Evolutionary conservation across 2,113 vertebrate species (phyloP).

Genomic region (Syngnathus floridae): DNA sequence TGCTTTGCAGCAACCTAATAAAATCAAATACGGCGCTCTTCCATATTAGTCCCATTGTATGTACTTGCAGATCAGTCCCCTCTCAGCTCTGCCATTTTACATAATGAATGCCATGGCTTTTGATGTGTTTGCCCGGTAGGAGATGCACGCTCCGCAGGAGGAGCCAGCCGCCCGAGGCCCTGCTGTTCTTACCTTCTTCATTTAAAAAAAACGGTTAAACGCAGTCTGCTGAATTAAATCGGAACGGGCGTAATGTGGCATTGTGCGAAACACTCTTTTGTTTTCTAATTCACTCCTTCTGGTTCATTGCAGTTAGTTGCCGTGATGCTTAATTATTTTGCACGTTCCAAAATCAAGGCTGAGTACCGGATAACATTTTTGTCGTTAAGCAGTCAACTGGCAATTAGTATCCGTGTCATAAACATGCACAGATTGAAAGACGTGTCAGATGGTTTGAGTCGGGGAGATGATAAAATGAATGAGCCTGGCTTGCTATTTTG

Average conservation of each 20-base stretch:
- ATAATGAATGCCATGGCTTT: slow-evolving; percentile 54
- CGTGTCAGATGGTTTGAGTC: background rate
- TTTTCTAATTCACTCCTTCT: slow-evolving; percentile 14
- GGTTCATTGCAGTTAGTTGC: background rate
- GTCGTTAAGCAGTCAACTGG: slow-evolving; percentile 3
- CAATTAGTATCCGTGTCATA: background rate
- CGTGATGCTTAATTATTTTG: slow-evolving; percentile 3
- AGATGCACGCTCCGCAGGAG: slow-evolving; percentile 18
- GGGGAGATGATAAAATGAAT: background rate
- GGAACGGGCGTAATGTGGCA: slow-evolving; percentile 13
- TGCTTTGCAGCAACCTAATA: slow-evolving; percentile 58
- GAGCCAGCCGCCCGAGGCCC: slow-evolving; percentile 16
- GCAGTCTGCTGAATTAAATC: slow-evolving; percentile 6
- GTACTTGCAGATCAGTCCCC: slow-evolving; percentile 52
- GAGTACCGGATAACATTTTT: background rate
- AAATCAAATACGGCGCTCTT: slow-evolving; percentile 52
- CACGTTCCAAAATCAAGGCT: slow-evolving; percentile 5
- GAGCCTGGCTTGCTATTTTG: background rate
- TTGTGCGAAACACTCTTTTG: slow-evolving; percentile 11
- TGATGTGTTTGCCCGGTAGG: slow-evolving; percentile 48
- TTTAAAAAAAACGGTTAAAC: slow-evolving; percentile 21
- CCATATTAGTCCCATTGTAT: slow-evolving; percentile 48
- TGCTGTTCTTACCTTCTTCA: slow-evolving; percentile 41
- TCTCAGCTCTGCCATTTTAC: slow-evolving; percentile 47
- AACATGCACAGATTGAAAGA: background rate